Evolutionary conservation across 1,140 invertebrate species (phyloP), one percentile per base, ranked within the genome.

Genomic region (Eurosta solidaginis): DNA sequence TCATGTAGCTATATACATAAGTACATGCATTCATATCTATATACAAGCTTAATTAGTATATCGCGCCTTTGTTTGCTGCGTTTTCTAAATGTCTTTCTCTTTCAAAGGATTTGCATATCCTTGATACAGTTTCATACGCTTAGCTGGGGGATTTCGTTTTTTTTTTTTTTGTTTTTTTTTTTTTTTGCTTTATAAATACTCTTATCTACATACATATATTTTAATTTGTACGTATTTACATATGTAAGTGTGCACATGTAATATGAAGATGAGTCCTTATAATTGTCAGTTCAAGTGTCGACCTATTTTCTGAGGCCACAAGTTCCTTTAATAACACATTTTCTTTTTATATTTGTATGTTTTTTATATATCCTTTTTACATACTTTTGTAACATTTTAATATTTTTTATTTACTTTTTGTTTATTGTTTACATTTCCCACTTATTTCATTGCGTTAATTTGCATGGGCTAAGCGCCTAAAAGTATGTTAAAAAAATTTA

Each of bases 61-160:
- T n/a, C 29, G 29, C 17, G 33, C 36, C 59, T 68, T 68, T 59
- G 22, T 59, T 68, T 9, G 36, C n/a, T 22, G 20, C 59, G n/a
- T 29, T 59, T n/a, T 29, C n/a, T 14, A 29, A 52, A 2, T 14
- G 29, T 33, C 33, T 52, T 22, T 52, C 27, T 52, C 10, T 25
- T 59, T 68, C 59, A 68, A 68, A 40, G 29, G 17, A 68, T 68
- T 68, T 40, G 59, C 59, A 68, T 68, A 68, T 40, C 33, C 59
- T 68, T 68, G 59, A 40, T 40, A 25, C 20, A 22, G n/a, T 68
- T 68, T 68, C 40, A 68, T 68, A 40, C 40, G 33, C 59, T 40
- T 68, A 68, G 40, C 33, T 40, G 59, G 14, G n/a, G 59, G 59
- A 33, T 68, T 68, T 22, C 14, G 59, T 33, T 10, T 59, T 59